These are phyloP conservation scores for Hylomyscus alleni DNA, from an alignment of 2,797 vertebrate species.

Conservation along the genomic window DNA sequence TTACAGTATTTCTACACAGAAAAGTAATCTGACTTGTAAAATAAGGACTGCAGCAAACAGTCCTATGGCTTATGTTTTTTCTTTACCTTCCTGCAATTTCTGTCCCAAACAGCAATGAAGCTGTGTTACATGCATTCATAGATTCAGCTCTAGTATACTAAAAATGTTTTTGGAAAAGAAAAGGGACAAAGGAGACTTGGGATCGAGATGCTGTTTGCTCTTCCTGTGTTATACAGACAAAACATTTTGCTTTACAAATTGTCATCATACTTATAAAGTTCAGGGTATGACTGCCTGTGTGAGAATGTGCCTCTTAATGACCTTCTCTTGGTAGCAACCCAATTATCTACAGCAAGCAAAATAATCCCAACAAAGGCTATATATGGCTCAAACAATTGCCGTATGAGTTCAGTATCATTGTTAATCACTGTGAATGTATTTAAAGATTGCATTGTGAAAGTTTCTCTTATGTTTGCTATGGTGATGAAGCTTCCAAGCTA, in stretches of 20 bases:
- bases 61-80: background rate
- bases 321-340: conserved; percentile 60
- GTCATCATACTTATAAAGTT: conserved; percentile 7
- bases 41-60: rapidly evolving
- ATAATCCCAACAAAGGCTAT: conserved; percentile 79
- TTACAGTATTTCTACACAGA: background rate
- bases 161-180: conserved; percentile 46
- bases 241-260: conserved; percentile 60
- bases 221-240: conserved; percentile 7
- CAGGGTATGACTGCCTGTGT: conserved; percentile 31
- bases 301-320: conserved; percentile 31
- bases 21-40: background rate
- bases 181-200: conserved; percentile 1
- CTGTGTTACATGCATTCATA: background rate
- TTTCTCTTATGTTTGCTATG: conserved; percentile 82
- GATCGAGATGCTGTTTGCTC: conserved; percentile 51
- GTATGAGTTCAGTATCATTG: conserved; percentile 83
- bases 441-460: conserved; percentile 87
- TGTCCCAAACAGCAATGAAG: conserved; percentile 31
- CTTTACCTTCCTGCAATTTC: conserved; percentile 26
- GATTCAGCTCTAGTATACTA: conserved; percentile 10
- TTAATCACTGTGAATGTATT: conserved; percentile 82
- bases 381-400: conserved; percentile 72
- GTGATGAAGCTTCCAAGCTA: conserved; percentile 82
- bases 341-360: conserved; percentile 65